phyloP scores from a whole-genome alignment of 2,888 invertebrate species.

The Coelopa pilipes region DNA sequence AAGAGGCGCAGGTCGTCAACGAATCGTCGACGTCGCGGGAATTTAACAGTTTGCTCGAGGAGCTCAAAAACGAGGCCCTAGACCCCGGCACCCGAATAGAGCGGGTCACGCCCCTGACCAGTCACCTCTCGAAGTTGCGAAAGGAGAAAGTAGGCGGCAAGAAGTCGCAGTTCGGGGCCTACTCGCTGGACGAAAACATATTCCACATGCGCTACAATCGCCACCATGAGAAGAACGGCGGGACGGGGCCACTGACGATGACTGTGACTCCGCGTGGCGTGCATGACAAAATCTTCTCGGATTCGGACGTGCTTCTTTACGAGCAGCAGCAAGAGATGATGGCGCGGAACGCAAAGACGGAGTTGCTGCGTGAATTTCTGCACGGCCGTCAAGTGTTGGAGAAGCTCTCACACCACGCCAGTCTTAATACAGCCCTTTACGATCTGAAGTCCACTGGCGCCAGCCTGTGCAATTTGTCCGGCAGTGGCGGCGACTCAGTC shows the following conservation, averaged over 20 bases:
- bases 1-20: conserved; percentile 48
- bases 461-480: conserved; percentile 42
- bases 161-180: neutral
- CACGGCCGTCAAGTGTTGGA: conserved; percentile 48
- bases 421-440: conserved; percentile 13
- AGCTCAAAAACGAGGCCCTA: conserved; percentile 54
- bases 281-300: conserved; percentile 49
- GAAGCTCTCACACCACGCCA: conserved; percentile 41
- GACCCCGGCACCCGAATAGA: neutral
- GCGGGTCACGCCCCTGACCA: conserved; percentile 1
- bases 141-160: neutral
- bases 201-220: neutral
- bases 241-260: neutral
- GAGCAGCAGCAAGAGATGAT: conserved; percentile 54
- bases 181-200: neutral
- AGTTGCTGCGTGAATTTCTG: conserved; percentile 55
- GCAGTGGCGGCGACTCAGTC: neutral
- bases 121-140: neutral
- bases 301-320: conserved; percentile 53
- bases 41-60: conserved; percentile 53
- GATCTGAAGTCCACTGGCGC: conserved; percentile 18
- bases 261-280: conserved; percentile 2
- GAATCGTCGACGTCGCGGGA: conserved; percentile 46
- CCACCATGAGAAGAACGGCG: neutral
- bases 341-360: conserved; percentile 55